Base-by-base conservation (phyloP, 2,888 invertebrate species). In the Odontothrips loti region DNA sequence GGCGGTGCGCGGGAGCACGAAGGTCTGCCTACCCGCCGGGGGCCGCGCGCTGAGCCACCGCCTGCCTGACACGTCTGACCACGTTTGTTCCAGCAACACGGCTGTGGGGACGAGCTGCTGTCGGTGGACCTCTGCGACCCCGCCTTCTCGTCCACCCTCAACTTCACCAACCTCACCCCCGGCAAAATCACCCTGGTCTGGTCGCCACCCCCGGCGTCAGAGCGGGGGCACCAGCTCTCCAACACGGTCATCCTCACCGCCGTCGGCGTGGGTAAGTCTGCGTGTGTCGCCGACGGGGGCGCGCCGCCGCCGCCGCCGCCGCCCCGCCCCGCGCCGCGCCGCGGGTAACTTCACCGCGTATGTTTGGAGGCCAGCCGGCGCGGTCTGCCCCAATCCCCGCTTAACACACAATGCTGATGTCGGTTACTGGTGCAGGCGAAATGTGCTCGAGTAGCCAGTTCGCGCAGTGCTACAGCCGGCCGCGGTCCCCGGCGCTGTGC, bases 401-500 rank as follows among this genome's bases (percentile, higher is more conserved):
- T n/a, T n/a, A n/a, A n/a, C n/a, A n/a, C 63, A 20, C 68, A 43
- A 2, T 20, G 51, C 58, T 58, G 11, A 58, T 58, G 58, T 15
- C 85, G 90, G 47, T 89, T 90, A 82, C 88, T 43, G 91, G 0
- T 91, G 91, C 84, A 89, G 90, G 2, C 89, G 89, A 0, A 88
- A 88, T 82, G 23, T 75, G 68, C 68, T 12, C n/a, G 90, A 90
- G 11, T 90, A 91, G 79, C 87, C 89, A 0, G 89, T 91, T 68
- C 89, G 89, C 82, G 85, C 91, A 79, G 88, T 91, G 80, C 90
- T 90, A 23, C 89, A 90, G 4, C 90, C 89, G 83, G 87, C 91
- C 82, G 89, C 88, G 84, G 89, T 91, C 79, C 89, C 90, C 75
- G 91, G 91, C 91, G 83, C 88, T 92, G 79, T 93, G 93, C 87